Evolutionary conservation across 1,140 invertebrate genomes (phyloP).

Genomic region (Oryctes rhinoceros): DNA sequence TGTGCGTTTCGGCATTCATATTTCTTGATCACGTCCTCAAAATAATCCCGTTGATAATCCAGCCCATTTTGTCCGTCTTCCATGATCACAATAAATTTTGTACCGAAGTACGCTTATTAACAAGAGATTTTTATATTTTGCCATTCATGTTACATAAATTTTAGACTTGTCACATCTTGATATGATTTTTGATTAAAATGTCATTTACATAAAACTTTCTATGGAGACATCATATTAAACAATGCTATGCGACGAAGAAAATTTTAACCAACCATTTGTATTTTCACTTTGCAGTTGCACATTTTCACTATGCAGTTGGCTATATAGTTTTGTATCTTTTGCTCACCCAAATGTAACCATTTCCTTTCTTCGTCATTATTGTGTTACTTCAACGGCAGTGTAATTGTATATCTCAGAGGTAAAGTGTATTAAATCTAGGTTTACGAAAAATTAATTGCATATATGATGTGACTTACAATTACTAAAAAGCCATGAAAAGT

Average conservation of each 20-base stretch:
- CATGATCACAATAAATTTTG: slow-evolving; percentile 16
- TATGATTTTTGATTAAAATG: slow-evolving; percentile 26
- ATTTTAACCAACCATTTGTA: no score
- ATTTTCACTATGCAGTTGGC: no score
- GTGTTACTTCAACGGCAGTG: no score
- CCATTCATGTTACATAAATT: slow-evolving; percentile 31
- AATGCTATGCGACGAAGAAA: neutral
- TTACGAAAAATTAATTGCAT: no score
- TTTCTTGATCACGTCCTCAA: slow-evolving; percentile 61
- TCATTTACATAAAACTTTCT: neutral
- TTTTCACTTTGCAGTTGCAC: no score
- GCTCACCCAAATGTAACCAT: no score
- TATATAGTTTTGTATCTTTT: no score
- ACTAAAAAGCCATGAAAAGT: no score
- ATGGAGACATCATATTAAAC: slow-evolving; percentile 11
- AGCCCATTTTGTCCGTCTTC: neutral
- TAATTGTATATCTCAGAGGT: no score
- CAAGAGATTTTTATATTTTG: slow-evolving; percentile 5
- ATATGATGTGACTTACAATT: no score
- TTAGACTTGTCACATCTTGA: slow-evolving; percentile 12
- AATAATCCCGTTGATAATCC: slow-evolving; percentile 8
- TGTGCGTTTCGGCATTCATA: slow-evolving; percentile 69
- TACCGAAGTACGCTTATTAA: neutral
- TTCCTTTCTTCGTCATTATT: no score
- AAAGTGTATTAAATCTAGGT: no score